Percentiles rank a stretch among this genome's conserved stretches.
Evolutionary conservation across 2,113 vertebrate genomes (phyloP).

Genomic region (Apistogramma diplotaenia): DNA sequence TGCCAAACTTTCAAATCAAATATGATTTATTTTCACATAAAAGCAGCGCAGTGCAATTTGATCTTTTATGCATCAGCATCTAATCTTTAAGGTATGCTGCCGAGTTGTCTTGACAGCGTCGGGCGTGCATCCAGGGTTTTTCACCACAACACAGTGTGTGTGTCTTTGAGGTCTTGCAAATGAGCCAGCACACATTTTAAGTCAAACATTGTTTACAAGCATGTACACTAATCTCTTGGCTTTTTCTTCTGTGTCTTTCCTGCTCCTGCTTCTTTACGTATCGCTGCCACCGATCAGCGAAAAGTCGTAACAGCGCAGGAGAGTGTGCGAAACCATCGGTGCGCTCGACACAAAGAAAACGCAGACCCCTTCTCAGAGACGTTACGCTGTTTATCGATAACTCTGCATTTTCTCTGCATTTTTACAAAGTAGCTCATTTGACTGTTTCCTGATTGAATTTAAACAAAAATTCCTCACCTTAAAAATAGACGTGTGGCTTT

Average conservation of each 20-base stretch:
- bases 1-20: constrained; percentile 80
- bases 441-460: neutral
- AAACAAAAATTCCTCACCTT: constrained; percentile 5
- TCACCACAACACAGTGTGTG: neutral
- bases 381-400: neutral
- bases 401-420: neutral
- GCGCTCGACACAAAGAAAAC: neutral
- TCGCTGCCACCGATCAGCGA: neutral
- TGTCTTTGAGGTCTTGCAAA: neutral
- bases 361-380: neutral
- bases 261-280: neutral
- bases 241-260: neutral
- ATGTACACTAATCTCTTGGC: neutral
- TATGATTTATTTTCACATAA: neutral
- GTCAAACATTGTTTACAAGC: neutral
- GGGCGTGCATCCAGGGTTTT: neutral
- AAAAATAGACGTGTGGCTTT: constrained; percentile 60
- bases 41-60: neutral
- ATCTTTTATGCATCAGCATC: neutral
- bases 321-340: neutral
- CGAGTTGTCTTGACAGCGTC: neutral
- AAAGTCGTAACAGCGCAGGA: neutral
- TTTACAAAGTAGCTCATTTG: neutral
- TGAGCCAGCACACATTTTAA: neutral
- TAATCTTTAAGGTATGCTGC: neutral